Percentiles rank a stretch among this genome's conserved stretches.
These are phyloP conservation scores for Vanessa cardui DNA, from an alignment of 2,888 invertebrate species.

Conservation along the genomic window DNA sequence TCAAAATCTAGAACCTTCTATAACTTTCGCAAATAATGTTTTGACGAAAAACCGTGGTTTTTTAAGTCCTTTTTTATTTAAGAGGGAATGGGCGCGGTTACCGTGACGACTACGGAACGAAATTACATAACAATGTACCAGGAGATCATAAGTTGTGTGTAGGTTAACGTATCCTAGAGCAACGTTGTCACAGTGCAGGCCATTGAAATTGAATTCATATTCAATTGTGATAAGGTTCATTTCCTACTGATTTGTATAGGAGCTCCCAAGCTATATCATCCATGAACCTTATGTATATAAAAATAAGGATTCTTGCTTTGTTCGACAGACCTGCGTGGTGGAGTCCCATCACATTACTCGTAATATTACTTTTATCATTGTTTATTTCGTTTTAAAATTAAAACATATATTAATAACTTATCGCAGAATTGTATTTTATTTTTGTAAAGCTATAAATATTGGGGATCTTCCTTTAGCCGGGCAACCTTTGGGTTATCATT, in stretches of 20 bases:
- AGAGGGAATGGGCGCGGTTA: constrained; percentile 7
- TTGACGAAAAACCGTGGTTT: too few species aligned
- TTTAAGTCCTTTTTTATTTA: background rate
- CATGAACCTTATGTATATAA: background rate
- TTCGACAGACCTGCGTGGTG: background rate
- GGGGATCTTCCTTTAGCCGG: constrained; percentile 62
- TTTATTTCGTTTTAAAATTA: background rate
- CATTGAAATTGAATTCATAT: constrained; percentile 17
- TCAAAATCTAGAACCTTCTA: constrained; percentile 12
- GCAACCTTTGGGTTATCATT: constrained; percentile 59
- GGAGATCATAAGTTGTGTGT: constrained; percentile 22
- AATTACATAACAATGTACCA: constrained; percentile 37
- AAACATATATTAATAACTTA: background rate
- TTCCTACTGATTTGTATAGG: background rate
- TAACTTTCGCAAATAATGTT: too few species aligned
- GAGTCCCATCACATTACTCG: background rate
- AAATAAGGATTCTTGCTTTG: background rate
- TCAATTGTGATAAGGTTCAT: background rate
- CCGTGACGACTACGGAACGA: constrained; percentile 34
- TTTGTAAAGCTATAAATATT: constrained; percentile 31
- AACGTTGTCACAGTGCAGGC: background rate
- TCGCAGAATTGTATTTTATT: background rate
- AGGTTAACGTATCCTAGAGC: constrained; percentile 19
- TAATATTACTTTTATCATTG: background rate
- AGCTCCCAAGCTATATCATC: background rate